Conservation (phyloP, 2,797 vertebrate species). For the Thripadectes ignobilis region DNA sequence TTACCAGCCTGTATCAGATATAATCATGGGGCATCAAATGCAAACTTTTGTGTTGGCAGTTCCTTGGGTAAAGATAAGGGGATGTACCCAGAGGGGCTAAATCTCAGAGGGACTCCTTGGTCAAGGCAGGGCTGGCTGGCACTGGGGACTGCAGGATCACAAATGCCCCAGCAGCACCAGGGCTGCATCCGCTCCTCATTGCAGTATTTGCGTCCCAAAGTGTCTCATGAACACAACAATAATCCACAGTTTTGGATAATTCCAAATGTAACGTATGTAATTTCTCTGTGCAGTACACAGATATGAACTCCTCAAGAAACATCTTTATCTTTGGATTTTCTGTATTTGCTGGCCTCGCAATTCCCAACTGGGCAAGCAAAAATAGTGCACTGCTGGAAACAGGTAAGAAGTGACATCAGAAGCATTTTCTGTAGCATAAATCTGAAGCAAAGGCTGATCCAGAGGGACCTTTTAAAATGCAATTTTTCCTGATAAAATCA, state of each 20-base stretch:
- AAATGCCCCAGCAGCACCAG: neutral
- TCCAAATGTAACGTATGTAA: neutral
- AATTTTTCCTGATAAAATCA: neutral
- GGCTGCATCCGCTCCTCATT: neutral
- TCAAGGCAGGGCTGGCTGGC: neutral
- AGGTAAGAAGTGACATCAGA: slow-evolving; percentile 75
- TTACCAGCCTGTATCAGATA: neutral
- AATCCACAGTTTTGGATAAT: neutral
- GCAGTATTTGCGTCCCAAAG: neutral
- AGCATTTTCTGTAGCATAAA: neutral
- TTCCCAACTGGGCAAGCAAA: slow-evolving; percentile 91
- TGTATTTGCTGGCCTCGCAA: slow-evolving; percentile 87
- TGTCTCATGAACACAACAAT: neutral
- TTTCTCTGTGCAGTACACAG: slow-evolving; percentile 82
- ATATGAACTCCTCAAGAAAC: slow-evolving; percentile 97
- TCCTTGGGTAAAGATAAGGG: neutral
- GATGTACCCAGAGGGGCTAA: neutral
- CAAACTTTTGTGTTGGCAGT: neutral
- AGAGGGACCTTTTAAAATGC: neutral
- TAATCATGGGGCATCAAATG: neutral
- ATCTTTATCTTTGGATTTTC: slow-evolving; percentile 97
- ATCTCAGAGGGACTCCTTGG: neutral
- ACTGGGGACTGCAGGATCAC: neutral
- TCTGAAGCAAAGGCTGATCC: neutral
- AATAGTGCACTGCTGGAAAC: slow-evolving; percentile 82